Evolutionary conservation across 2,888 invertebrate species (phyloP), one percentile per base, ranked within the genome.

Genomic region (Limulus polyphemus): DNA sequence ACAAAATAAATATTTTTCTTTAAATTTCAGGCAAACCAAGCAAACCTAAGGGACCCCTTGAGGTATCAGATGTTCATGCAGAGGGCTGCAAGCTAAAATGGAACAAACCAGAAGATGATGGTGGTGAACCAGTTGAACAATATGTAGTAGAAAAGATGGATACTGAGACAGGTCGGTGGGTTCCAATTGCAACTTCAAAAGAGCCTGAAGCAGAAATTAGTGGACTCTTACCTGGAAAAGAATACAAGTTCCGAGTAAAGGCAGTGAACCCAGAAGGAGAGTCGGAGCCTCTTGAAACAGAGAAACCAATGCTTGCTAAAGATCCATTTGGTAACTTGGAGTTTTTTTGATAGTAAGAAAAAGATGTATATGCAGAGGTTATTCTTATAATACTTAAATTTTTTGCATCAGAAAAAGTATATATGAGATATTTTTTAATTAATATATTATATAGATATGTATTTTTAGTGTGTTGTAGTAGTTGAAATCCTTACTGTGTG

Each of bases 91-190:
- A 91, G 74, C 81, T 98, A 17, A 87, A 91, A 78, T 98, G 97
- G 97, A 87, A 94, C 65, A 86, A 90, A 58, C 97, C 97, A 5
- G 93, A 94, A 75, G 95, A 97, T 76, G 95, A 97, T 73, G 97
- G 97, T 51, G 97, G 97, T 16, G 87, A 89, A 71, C 95, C 95
- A 0, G 82, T 98, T 49, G 91, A 90, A 69, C 87, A 86, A 75
- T 99, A 99, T 77, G 83, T 95, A 0, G 88, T 99, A 47, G 99
- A 99, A 76, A 85, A 94, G 32, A 93, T 94, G 90, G 95, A 95
- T 77, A 86, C 87, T 0, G 91, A 91, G 72, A 87, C 89, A 14
- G 94, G 93, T 0, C 80, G 92, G 68, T 93, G 93, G 93, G 90
- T 93, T 46, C 92, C 92, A 4, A 91, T 93, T 10, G 86, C 88